Base-by-base conservation (phyloP, 1,140 invertebrate genomes). In the Galleria mellonella region DNA sequence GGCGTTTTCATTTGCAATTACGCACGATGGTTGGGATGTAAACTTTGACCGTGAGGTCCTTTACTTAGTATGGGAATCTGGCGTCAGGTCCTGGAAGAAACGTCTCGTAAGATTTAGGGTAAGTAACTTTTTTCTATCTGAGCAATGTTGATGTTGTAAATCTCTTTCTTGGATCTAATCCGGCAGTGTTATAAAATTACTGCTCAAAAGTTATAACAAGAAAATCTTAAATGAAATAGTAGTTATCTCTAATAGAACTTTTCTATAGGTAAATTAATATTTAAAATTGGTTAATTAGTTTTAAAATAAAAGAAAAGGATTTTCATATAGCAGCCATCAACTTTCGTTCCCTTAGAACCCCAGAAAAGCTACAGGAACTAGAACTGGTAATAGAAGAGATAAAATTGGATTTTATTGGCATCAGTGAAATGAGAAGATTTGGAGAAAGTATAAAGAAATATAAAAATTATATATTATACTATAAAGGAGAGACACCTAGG, bases 1-100 rank as follows among this genome's bases (percentile, higher is more conserved):
- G 37, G 98, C 97, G 32, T 98, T 99, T 84, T 97, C 96, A 40
- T 99, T 99, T 86, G 91, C 95, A 15, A 96, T 99, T 51, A 98
- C 97, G 37, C 97, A 98, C 72, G 98, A 99, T 81, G 98, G 97
- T 62, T 96, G 97, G 88, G 94, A 98, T 69, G 94, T 99, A 14
- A 96, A 98, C 79, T 97, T 98, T 75, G 97, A 99, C 74, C 90
- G 96, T 51, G 97, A 99, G 87, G 96, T 98, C 14, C 88, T 97
- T 3, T 91, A 96, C 67, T 88, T 97, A 23, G 92, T 97, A 12
- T 97, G 94, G 94, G 90, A 95, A 47, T 97, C 96, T 14, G 97
- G 97, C 32, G 75, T 97, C 0, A 88, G 97, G 12, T 98, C 97
- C 0, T 98, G 96, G 95, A 98, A 96, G 72, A 97, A 97, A 72